Evolutionary conservation across 2,888 invertebrate species (phyloP), one percentile per base, ranked within the genome.

Genomic region (Acleris holmiana): DNA sequence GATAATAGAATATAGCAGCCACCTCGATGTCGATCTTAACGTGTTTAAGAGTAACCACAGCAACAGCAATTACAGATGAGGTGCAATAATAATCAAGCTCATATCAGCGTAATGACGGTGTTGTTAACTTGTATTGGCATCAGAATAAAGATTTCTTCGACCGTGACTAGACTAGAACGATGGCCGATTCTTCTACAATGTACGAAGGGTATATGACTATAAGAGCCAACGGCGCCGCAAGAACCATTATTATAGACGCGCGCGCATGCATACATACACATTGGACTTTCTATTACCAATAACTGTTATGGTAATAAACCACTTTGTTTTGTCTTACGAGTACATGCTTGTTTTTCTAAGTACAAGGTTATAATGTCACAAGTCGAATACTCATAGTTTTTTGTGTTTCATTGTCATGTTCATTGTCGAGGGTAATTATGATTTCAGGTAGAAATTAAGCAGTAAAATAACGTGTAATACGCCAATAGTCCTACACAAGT

Each of bases 251-350:
- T 63, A 64, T n/a, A 44, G 23, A 10, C 23, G 54, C 64, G 58
- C 53, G 54, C 48, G 58, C 58, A 59, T 54, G 58, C 58, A 59
- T 54, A 58, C 64, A 58, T 64, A 53, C 4, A 41, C 58, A 50
- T 66, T 18, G 10, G 35, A 55, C 61, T 63, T 54, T 67, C 67
- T 58, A n/a, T n/a, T n/a, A 58, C 18, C 13, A 5, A 56, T 25
- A 5, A 44, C 44, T 15, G 35, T 58, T 19, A 57, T 58, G 51
- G 35, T 23, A 51, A 56, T 44, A 61, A 58, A 29, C 21, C 41
- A 41, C 55, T 50, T 62, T 49, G 61, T 61, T 49, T 56, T 19
- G 25, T 40, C n/a, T 8, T 19, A 15, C n/a, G n/a, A n/a, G n/a
- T n/a, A 4, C n/a, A 41, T 56, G 15, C 44, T 19, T 44, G 15